Evolutionary conservation across 2,888 invertebrate genomes (phyloP).

Genomic region (Drosophila lutescens): DNA sequence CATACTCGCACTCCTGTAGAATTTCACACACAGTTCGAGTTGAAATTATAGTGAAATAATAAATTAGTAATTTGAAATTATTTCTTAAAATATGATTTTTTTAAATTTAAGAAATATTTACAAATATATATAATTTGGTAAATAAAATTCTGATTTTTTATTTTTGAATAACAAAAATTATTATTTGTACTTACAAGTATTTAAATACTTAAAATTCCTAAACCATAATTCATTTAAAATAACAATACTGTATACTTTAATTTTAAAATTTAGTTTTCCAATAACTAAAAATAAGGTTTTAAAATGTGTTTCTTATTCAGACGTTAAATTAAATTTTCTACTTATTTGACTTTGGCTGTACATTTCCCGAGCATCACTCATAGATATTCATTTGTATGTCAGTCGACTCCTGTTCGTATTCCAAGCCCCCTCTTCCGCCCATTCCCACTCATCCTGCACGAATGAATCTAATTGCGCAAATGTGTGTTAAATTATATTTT

Average conservation of each 20-base stretch:
- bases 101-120: no score
- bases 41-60: not conserved
- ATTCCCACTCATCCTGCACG: conserved; percentile 58
- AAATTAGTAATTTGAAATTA: not conserved
- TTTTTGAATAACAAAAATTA: no score
- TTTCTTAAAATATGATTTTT: not conserved
- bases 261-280: no score
- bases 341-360: not conserved
- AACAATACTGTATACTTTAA: no score
- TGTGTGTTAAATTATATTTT: conserved; percentile 80
- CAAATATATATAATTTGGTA: no score
- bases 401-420: conserved; percentile 38
- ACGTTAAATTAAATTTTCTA: not conserved
- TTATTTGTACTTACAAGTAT: no score
- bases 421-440: conserved; percentile 14
- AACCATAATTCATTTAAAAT: no score
- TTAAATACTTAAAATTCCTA: no score
- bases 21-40: conserved; percentile 40
- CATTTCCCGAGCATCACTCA: conserved; percentile 53
- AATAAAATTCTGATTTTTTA: no score
- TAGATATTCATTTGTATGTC: conserved; percentile 76
- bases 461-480: conserved; percentile 80
- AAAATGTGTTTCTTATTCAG: not conserved
- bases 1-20: conserved; percentile 12
- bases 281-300: no score